Percentiles rank a stretch among this genome's conserved stretches.
Conservation (phyloP, 2,888 invertebrate genomes). For the Drosophila mimica region DNA sequence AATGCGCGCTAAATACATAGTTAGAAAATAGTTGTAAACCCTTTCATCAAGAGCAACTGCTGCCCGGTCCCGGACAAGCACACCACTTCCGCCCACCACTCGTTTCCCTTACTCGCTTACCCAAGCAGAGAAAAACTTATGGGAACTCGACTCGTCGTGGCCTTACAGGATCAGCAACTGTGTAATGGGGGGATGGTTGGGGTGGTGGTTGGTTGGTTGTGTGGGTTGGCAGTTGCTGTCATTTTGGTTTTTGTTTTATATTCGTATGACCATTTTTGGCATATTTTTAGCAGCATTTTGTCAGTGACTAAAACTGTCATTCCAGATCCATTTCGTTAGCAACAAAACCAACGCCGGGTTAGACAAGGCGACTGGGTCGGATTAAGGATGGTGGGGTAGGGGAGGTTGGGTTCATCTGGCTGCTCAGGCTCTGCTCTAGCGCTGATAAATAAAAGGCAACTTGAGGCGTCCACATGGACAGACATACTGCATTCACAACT, state of each 20-base stretch:
- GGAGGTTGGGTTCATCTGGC: conserved; percentile 7
- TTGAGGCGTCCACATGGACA: conserved; percentile 37
- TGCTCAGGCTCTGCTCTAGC: conserved; percentile 58
- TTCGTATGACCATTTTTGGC: conserved; percentile 74
- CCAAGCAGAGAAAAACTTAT: conserved; percentile 76
- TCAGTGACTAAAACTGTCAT: conserved; percentile 57
- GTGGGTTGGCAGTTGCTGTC: conserved; percentile 52
- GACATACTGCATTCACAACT: conserved; percentile 33
- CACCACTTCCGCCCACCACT: neutral
- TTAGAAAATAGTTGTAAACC: conserved; percentile 80
- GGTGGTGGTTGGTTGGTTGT: conserved; percentile 15
- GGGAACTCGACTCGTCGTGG: conserved; percentile 77
- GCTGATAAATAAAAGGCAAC: conserved; percentile 73
- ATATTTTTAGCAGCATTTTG: conserved; percentile 77
- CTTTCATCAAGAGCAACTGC: conserved; percentile 72
- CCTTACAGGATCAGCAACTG: conserved; percentile 43
- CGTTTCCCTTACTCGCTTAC: conserved; percentile 11
- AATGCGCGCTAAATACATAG: conserved; percentile 80
- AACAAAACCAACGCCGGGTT: conserved; percentile 23
- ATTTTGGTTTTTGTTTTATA: conserved; percentile 59
- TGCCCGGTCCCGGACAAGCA: conserved; percentile 24
- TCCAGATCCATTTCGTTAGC: conserved; percentile 67
- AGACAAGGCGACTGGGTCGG: neutral
- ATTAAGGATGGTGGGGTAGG: neutral
- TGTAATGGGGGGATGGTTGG: neutral